These are phyloP conservation scores for Alcis repandata DNA, from an alignment of 2,888 invertebrate genomes.

Conservation along the genomic window DNA sequence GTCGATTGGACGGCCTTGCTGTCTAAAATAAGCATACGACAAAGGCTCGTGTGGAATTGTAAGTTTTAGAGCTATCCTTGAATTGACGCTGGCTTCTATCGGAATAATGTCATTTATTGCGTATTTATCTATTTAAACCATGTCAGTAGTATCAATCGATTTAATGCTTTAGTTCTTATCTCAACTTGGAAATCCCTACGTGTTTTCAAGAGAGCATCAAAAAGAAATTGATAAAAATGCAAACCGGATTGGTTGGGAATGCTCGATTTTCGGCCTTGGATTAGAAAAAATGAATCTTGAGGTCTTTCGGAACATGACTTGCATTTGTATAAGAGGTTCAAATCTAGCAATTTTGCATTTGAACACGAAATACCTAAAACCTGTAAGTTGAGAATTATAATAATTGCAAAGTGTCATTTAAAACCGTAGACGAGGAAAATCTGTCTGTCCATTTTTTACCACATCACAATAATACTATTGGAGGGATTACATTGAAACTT, in stretches of 20 bases:
- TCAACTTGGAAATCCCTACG: constrained; percentile 4
- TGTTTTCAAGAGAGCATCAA: constrained; percentile 30
- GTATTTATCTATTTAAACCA: neutral
- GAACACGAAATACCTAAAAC: constrained; percentile 4
- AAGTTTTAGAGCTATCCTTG: constrained; percentile 13
- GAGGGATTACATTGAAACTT: no score
- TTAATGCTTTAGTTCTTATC: no score
- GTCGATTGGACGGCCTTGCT: constrained; percentile 17
- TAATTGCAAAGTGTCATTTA: neutral
- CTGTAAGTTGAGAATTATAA: no score
- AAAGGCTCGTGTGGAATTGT: constrained; percentile 13
- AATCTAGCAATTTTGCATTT: neutral
- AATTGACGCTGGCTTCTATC: constrained; percentile 9
- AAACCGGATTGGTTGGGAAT: constrained; percentile 37
- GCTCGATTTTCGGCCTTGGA: constrained; percentile 26
- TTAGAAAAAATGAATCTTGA: constrained; percentile 9
- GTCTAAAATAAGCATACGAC: constrained; percentile 22
- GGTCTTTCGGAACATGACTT: neutral
- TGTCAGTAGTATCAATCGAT: no score
- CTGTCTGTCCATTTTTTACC: no score
- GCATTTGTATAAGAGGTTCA: constrained; percentile 15
- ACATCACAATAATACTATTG: no score
- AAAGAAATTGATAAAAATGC: constrained; percentile 39
- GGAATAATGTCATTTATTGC: neutral
- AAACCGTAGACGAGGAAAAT: no score